phyloP scores from a whole-genome alignment of 2,113 vertebrate genomes.

The Damaliscus lunatus region DNA sequence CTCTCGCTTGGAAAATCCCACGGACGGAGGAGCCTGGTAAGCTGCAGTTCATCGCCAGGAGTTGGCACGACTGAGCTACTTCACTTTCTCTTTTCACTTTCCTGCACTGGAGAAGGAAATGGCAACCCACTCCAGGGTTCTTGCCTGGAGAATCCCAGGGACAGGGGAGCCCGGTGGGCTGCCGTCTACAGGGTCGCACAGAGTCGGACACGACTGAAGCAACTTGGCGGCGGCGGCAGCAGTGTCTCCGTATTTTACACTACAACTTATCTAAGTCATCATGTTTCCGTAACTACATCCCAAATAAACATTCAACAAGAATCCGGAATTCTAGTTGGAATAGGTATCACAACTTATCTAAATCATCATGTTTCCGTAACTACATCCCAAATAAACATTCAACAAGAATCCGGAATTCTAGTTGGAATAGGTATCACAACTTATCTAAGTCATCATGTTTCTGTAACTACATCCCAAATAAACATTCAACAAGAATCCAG shows the following conservation, averaged over 20 bases:
- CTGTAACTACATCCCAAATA: neutral
- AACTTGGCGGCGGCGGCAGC: rapidly evolving
- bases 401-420: neutral
- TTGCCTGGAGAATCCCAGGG: neutral
- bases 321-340: no score
- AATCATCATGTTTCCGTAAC: neutral
- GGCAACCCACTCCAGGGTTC: neutral
- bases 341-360: no score
- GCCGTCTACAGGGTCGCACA: neutral
- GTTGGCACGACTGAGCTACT: neutral
- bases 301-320: no score
- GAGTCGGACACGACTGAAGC: rapidly evolving
- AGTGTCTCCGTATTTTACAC: neutral
- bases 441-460: neutral
- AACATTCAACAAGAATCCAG: neutral
- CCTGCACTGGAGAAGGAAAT: neutral
- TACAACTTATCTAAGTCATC: no score
- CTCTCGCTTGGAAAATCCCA: neutral
- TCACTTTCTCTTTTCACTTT: neutral
- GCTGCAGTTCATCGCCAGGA: neutral
- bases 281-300: no score
- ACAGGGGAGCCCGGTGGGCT: rapidly evolving
- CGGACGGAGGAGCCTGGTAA: rapidly evolving
- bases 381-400: neutral
- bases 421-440: neutral